Evolutionary conservation across 2,113 vertebrate species (phyloP), one percentile per base, ranked within the genome.

Genomic region (Rhodinocichla rosea): DNA sequence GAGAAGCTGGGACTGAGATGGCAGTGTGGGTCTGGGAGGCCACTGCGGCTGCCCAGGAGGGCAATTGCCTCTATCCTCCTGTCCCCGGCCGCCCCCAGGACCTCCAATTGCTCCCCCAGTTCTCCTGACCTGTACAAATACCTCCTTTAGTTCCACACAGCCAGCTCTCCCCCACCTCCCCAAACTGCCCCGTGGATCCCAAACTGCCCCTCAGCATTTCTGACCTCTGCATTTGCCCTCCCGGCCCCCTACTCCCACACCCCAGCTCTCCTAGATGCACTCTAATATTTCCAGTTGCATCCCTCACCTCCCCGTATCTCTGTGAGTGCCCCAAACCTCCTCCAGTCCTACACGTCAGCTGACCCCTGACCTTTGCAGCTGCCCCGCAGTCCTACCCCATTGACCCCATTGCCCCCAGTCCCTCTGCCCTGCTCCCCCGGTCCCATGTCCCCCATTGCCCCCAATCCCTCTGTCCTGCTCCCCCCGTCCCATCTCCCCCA

Each of bases 31-130:
- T 73, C 11, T 33, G 6, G 13, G 37, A 40, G 35, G 23, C 24
- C 27, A 22, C 33, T 67, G 73, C 0, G 0, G 42, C 40, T n/a
- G 20, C 40, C 22, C 2, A 13, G 30, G 14, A 37, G 15, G 7
- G 0, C 4, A 15, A 50, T 15, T 3, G 22, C 15, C 30, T 69
- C 78, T 69, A 40, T 18, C 8, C 24, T 70, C 20, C 67, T 28
- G 42, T 7, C 19, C 10, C 23, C 4, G 2, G 8, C 3, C 37
- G 13, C 11, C 15, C 67, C 13, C 47, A 27, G 7, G 10, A 30
- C 15, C 27, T 44, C 27, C 64, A 35, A 21, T 11, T 32, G 18
- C 33, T 67, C 32, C 12, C 11, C 5, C 17, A 5, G 21, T 19
- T 33, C 16, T 39, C 37, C 35, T 42, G n/a, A 64, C 18, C 44